Evolutionary conservation across 2,113 vertebrate species (phyloP).

Genomic region (Coryphaenoides rupestris): DNA sequence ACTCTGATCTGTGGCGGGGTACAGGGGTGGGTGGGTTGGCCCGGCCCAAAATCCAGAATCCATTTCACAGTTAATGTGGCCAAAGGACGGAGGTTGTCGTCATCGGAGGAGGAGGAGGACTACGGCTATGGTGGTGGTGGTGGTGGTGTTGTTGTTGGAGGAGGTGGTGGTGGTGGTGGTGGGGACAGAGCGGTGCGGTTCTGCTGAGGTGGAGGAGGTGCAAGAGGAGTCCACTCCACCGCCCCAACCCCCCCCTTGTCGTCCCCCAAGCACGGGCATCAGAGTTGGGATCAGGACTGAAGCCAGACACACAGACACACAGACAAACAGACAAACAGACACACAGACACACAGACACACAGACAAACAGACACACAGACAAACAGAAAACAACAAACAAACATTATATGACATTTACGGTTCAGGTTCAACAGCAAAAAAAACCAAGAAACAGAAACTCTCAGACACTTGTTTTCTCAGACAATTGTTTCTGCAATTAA

Average conservation of each 20-base stretch:
- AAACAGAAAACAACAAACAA: too few species aligned
- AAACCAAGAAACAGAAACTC: too few species aligned
- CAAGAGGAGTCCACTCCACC: not conserved
- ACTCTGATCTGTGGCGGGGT: too few species aligned
- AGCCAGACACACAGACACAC: constrained; percentile 29
- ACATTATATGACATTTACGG: too few species aligned
- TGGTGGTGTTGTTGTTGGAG: too few species aligned
- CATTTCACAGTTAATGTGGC: constrained; percentile 58
- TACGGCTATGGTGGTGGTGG: constrained; percentile 39
- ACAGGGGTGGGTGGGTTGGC: constrained; percentile 1
- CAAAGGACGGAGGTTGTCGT: constrained; percentile 58
- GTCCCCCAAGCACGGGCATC: not conserved
- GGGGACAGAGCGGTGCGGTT: constrained; percentile 30
- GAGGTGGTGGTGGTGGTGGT: constrained; percentile 17
- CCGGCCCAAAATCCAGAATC: constrained; percentile 9
- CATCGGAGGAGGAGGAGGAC: constrained; percentile 20
- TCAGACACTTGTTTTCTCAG: too few species aligned
- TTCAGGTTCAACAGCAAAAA: too few species aligned
- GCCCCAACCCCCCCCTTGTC: too few species aligned
- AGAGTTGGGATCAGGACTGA: constrained; percentile 66
- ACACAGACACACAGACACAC: too few species aligned
- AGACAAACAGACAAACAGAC: not conserved
- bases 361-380: too few species aligned
- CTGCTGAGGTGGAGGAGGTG: constrained; percentile 8
- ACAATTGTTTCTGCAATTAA: too few species aligned